Evolutionary conservation across 2,113 vertebrate genomes (phyloP), one percentile per base, ranked within the genome.

Genomic region (Leptosomus discolor): DNA sequence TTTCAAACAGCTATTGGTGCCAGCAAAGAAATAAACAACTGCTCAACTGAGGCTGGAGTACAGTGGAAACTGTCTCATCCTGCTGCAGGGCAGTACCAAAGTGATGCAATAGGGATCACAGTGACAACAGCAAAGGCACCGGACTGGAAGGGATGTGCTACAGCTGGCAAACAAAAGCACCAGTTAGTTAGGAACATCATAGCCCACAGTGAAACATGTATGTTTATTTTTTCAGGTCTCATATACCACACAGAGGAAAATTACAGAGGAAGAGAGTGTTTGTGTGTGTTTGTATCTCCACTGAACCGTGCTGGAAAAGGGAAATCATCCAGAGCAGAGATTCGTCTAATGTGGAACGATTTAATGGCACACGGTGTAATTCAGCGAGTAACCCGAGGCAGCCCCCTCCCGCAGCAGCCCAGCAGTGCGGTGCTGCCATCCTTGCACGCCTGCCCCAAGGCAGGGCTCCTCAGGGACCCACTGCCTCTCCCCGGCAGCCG

Each of bases 121-220:
- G 86, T 9, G 54, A 88, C 88, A 93, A 32, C 32, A 86, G 84
- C 48, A 56, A 57, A 90, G 73, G 65, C 93, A 90, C 32, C 0
- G 4, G 70, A 10, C 91, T 85, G 78, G 84, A 92, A 92, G 63
- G 50, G 74, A 94, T 77, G 37, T 10, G 54, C 67, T 94, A 73
- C 74, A 93, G 77, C 91, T 85, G 84, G 67, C 81, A 91, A 94
- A 83, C 77, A 94, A 50, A 57, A 82, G 58, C 61, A 68, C 19
- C 74, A 43, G 63, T 7, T 26, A 90, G 46, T n/a, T n/a, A 85
- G n/a, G 45, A 91, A 83, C 45, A 85, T 32, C 85, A 16, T 34
- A 90, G 57, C 77, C 86, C 67, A 76, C 7, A 61, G 93, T 87
- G 74, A 96, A 91, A 80, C 12, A 4, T 3, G 22, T 0, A 1